Percentiles rank a stretch among this genome's conserved stretches.
Evolutionary conservation across 1,140 invertebrate species (phyloP).

Genomic region (Agrilus planipennis): DNA sequence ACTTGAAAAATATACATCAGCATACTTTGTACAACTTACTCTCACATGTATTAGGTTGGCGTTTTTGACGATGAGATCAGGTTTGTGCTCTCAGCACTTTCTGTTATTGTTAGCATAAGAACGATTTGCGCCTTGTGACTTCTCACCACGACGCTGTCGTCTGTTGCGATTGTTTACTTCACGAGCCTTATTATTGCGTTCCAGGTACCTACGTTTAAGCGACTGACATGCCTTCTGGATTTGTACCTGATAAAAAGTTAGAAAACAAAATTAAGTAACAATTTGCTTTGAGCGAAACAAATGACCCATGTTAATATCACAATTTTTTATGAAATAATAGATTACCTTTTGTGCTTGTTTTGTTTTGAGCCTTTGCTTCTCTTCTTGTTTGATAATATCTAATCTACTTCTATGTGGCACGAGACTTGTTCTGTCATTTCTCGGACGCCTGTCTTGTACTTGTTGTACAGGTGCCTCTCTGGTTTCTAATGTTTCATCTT

Average conservation of each 20-base stretch:
- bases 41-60: too few relatives aligned
- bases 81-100: conserved; percentile 46
- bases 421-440: conserved; percentile 10
- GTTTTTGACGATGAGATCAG: conserved; percentile 26
- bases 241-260: conserved; percentile 32
- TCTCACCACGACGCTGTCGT: conserved; percentile 48
- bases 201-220: conserved; percentile 44
- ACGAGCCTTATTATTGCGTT: conserved; percentile 52
- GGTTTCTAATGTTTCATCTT: background rate
- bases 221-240: conserved; percentile 41
- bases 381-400: conserved; percentile 15
- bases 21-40: too few relatives aligned
- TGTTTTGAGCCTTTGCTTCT: conserved; percentile 16
- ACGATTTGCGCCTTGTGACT: conserved; percentile 43
- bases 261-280: background rate
- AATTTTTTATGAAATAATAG: background rate
- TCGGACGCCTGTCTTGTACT: background rate
- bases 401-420: conserved; percentile 9
- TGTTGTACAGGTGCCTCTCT: background rate
- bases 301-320: too few relatives aligned
- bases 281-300: background rate
- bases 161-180: conserved; percentile 49
- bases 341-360: conserved; percentile 25
- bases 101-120: conserved; percentile 61
- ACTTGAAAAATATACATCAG: too few relatives aligned